phyloP scores from a whole-genome alignment of 2,888 invertebrate genomes.

The Antitype chi region DNA sequence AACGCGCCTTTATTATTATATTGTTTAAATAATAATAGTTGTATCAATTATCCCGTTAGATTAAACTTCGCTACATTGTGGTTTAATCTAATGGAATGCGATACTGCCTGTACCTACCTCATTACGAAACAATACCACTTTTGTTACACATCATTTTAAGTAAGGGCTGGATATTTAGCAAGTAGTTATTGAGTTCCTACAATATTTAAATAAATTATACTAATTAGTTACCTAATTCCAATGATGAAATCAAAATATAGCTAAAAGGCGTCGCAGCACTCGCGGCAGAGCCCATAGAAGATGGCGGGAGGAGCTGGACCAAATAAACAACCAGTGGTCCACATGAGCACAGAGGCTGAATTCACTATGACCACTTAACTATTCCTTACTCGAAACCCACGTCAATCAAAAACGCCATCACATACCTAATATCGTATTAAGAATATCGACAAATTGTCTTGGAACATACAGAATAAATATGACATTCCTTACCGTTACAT shows the following conservation, averaged over 20 bases:
- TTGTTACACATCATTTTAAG: neutral
- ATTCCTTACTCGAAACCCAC: too few relatives aligned
- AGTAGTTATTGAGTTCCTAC: neutral
- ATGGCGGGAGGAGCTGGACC: neutral
- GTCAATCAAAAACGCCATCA: too few relatives aligned
- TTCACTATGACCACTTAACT: too few relatives aligned
- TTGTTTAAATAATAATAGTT: constrained; percentile 31
- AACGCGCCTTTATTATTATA: constrained; percentile 54
- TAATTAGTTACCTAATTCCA: neutral
- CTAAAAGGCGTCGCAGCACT: neutral
- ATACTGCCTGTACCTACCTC: neutral
- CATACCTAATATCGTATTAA: too few relatives aligned
- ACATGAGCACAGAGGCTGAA: neutral
- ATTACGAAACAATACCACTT: constrained; percentile 18
- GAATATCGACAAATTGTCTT: too few relatives aligned
- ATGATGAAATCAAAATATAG: neutral
- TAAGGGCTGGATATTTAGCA: neutral
- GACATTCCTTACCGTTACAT: too few relatives aligned
- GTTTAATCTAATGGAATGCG: constrained; percentile 16
- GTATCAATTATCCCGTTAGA: constrained; percentile 34
- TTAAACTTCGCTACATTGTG: constrained; percentile 19
- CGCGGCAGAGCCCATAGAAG: neutral
- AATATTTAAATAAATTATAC: neutral
- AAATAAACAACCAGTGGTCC: neutral
- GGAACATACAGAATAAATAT: too few relatives aligned